Conservation (phyloP, 1,140 invertebrate genomes). For the Apis florea region DNA sequence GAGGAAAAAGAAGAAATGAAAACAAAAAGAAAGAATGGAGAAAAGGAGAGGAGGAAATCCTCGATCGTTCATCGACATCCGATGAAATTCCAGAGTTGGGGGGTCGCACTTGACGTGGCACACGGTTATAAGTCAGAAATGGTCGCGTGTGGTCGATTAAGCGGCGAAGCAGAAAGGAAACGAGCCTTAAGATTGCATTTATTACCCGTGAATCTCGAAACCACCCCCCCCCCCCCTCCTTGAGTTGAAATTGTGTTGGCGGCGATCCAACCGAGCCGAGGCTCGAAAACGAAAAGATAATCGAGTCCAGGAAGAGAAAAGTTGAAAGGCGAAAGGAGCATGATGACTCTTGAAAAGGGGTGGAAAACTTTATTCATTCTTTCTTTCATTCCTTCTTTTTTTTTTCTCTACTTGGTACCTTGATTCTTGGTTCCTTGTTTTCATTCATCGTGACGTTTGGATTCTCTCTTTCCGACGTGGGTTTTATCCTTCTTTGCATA, state of each 20-base stretch:
- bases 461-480: background rate
- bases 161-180: background rate
- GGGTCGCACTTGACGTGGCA: background rate
- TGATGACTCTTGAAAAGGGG: conserved; percentile 38
- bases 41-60: background rate
- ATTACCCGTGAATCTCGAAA: conserved; percentile 47
- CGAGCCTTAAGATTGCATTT: conserved; percentile 63
- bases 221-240: background rate
- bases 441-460: background rate
- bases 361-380: background rate
- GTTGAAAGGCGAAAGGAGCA: conserved; percentile 15
- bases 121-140: background rate
- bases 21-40: background rate
- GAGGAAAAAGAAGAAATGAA: too few relatives aligned
- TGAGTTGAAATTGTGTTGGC: conserved; percentile 65
- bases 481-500: conserved; percentile 13
- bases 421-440: background rate
- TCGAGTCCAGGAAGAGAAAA: conserved; percentile 65
- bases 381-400: background rate
- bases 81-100: background rate
- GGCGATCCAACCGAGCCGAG: conserved; percentile 39
- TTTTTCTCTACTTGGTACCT: background rate
- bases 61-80: background rate
- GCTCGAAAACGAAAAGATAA: conserved; percentile 66
- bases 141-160: conserved; percentile 12